Conservation (phyloP, 2,797 vertebrate genomes). For the Varecia variegata region DNA sequence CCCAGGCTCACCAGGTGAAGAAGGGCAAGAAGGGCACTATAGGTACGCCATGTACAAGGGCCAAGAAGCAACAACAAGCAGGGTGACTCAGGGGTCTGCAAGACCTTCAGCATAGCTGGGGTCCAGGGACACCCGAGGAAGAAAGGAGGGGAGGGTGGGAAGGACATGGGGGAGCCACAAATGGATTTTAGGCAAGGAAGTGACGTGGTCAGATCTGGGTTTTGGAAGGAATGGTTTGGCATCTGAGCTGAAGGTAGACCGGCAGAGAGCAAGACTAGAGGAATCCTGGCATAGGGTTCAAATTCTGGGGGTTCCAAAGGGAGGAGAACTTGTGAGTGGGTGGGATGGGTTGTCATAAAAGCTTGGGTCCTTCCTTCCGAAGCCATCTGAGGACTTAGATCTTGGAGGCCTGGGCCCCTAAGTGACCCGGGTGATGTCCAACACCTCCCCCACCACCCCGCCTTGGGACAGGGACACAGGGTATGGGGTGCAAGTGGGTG, state of each 20-base stretch:
- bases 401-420: neutral
- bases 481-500: neutral
- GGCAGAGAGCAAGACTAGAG: neutral
- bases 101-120: neutral
- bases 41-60: neutral
- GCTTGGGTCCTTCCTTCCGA: neutral
- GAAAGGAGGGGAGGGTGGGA: neutral
- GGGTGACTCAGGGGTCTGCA: neutral
- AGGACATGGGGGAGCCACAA: neutral
- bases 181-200: neutral
- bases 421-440: neutral
- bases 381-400: neutral
- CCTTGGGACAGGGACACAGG: neutral
- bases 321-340: neutral
- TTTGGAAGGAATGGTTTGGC: neutral
- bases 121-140: neutral
- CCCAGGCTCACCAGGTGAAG: neutral
- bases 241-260: neutral
- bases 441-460: too few relatives aligned
- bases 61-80: slow-evolving; percentile 22
- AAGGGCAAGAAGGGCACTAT: neutral
- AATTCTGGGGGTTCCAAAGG: neutral
- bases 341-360: neutral
- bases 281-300: neutral
- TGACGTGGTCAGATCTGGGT: neutral